A percentile compares a stretch with the other conserved stretches of the same genome.
phyloP scores from a whole-genome alignment of 2,113 vertebrate genomes.

The Scartelaos histophorus region DNA sequence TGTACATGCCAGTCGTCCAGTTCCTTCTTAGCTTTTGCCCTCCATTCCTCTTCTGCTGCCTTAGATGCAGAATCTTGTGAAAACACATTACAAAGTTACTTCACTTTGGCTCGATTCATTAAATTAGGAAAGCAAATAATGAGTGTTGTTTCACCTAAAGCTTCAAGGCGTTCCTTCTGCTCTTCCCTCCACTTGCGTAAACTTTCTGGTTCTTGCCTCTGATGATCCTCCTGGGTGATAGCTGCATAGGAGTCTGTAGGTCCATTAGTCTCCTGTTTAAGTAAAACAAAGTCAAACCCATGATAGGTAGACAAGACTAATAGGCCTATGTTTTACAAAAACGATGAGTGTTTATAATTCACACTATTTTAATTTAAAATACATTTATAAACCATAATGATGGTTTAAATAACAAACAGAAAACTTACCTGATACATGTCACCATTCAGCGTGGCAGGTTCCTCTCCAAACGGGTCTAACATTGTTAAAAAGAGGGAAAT shows the following conservation, averaged over 20 bases:
- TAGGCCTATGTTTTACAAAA: background rate
- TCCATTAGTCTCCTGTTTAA: slow-evolving; percentile 86
- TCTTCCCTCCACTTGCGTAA: slow-evolving; percentile 97
- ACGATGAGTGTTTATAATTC: background rate
- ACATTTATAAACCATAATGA: background rate
- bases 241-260: slow-evolving; percentile 88
- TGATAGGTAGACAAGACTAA: background rate
- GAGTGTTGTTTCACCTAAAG: slow-evolving; percentile 79
- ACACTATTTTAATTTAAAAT: background rate
- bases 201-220: slow-evolving; percentile 95
- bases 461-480: slow-evolving; percentile 82
- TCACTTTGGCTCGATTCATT: background rate
- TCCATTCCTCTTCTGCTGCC: slow-evolving; percentile 90
- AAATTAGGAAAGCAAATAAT: background rate
- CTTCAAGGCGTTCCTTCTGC: slow-evolving; percentile 89
- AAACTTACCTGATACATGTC: slow-evolving; percentile 88
- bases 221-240: slow-evolving; percentile 88
- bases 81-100: background rate
- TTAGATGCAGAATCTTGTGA: slow-evolving; percentile 87
- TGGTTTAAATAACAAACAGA: background rate
- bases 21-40: slow-evolving; percentile 94
- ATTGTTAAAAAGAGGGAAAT: slow-evolving; percentile 24
- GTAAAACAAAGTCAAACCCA: slow-evolving; percentile 5
- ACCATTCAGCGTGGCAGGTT: slow-evolving; percentile 84
- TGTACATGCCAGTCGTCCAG: slow-evolving; percentile 97